Percentiles rank a stretch among this genome's conserved stretches.
Conservation (phyloP, 1,140 invertebrate genomes). For the Aleiodes sp. region DNA sequence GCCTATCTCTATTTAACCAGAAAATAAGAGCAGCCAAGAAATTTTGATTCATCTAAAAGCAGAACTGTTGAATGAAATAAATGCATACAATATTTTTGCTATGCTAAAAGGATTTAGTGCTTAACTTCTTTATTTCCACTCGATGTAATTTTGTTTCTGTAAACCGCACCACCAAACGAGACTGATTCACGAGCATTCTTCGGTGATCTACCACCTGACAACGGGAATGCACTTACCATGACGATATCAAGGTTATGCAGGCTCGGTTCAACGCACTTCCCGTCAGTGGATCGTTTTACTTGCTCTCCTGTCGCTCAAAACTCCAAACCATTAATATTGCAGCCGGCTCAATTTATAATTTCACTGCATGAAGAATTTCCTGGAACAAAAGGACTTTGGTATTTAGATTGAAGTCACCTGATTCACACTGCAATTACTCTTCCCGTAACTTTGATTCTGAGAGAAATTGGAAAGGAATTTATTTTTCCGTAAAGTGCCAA, state of each 20-base stretch:
- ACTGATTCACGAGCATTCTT: too few species aligned
- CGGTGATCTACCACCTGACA: constrained; percentile 57
- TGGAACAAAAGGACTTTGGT: too few species aligned
- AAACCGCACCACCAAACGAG: too few species aligned
- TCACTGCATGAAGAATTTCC: not conserved
- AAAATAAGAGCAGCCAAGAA: too few species aligned
- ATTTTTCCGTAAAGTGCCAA: too few species aligned
- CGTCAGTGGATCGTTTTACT: constrained; percentile 48
- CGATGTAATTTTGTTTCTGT: constrained; percentile 4
- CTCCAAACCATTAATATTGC: not conserved
- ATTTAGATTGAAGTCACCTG: too few species aligned
- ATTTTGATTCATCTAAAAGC: not conserved
- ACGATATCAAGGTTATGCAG: constrained; percentile 60
- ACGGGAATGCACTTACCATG: constrained; percentile 57
- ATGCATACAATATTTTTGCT: not conserved
- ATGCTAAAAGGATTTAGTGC: not conserved
- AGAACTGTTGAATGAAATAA: not conserved
- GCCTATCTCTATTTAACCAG: too few species aligned
- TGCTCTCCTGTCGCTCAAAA: not conserved
- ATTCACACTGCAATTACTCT: too few species aligned
- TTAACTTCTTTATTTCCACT: not conserved
- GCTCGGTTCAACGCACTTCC: constrained; percentile 63
- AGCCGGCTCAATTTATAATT: not conserved
- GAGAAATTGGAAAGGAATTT: too few species aligned
- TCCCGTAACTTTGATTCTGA: too few species aligned